Base-by-base conservation (phyloP, 2,888 invertebrate genomes). In the Agrilus biguttatus region DNA sequence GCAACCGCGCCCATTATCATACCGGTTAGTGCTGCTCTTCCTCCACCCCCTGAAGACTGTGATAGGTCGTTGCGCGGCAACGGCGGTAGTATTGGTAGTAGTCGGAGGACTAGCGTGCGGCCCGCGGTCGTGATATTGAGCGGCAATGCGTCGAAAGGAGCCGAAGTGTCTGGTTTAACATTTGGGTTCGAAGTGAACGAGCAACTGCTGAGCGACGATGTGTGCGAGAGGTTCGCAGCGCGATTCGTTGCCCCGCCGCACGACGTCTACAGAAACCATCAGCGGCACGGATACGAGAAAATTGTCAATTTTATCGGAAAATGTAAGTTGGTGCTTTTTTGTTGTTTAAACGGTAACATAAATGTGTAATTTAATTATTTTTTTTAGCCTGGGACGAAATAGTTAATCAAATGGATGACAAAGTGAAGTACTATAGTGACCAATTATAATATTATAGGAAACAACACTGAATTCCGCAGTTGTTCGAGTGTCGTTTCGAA, bases 151-250 rank as follows among this genome's bases (percentile, higher is more conserved):
- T 28, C 28, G 28, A 28, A 28, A 28, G 66, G 67, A 52, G 71
- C 70, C 50, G 72, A 72, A 50, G 75, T 80, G 65, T 74, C 75
- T 57, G 80, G 78, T 55, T 74, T 87, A 45, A 85, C 84, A 33
- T 89, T 89, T 64, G 85, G 85, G 12, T 84, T 84, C 65, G 84
- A 82, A 59, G 69, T 84, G 46, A 83, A 84, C 66, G 80, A 83
- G 64, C 78, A 80, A 61, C 69, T 84, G 55, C 66, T 83, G 55
- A 69, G 71, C n/a, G 61, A 62, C 39, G 62, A 61, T 45, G 53
- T 56, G 14, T 67, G 66, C 48, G 67, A 70, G 49, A 65, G 68
- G 48, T 70, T 71, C 50, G 60, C 66, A 8, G 60, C 67, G 38
- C 56, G 68, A 40, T 72, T 62, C 49, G 59, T 68, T 36, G 63